Base-by-base conservation (phyloP, 2,113 vertebrate species). In the Synodontis membranacea region DNA sequence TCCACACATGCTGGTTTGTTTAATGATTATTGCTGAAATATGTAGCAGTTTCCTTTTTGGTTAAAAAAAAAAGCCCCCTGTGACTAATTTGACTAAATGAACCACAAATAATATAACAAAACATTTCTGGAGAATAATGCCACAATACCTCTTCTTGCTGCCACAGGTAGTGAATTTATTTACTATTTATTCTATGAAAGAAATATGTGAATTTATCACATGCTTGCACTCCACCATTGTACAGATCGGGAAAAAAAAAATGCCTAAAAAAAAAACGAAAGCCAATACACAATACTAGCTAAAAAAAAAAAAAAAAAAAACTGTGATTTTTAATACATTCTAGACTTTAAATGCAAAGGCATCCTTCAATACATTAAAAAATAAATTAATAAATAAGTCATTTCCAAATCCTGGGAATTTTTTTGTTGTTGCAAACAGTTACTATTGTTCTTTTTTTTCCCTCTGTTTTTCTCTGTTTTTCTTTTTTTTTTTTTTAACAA, bases 171-270 rank as follows among this genome's bases (percentile, higher is more conserved):
- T 84, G 79, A 78, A 31, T 72, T 80, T 88, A 87, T 82, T 58
- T 85, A 86, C 42, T 78, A 80, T 31, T 50, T 87, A 50, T 34
- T 44, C 83, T 85, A 85, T 79, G 64, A 80, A 84, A 60, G 23
- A 79, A 81, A 81, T 64, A 37, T 85, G 56, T 46, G n/a, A 68
- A 87, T 50, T 64, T 28, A 72, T 87, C 54, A 86, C 88, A 87
- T 89, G 88, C 88, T 84, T 82, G 79, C 83, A 87, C 83, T 60
- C 54, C 21, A 82, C 42, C 80, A 75, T 34, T 82, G 54, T 82
- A 70, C 80, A 86, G 42, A 75, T 42, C 21, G 3, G 15, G 25
- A 37, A 58, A n/a, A 56, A 28, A 52, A 37, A 15, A 50, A 21
- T 84, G 23, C 72, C 37, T 84, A 37, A 78, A 80, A 79, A 78